Evolutionary conservation across 2,888 invertebrate species (phyloP), one percentile per base, ranked within the genome.

Genomic region (Mamestra brassicae): DNA sequence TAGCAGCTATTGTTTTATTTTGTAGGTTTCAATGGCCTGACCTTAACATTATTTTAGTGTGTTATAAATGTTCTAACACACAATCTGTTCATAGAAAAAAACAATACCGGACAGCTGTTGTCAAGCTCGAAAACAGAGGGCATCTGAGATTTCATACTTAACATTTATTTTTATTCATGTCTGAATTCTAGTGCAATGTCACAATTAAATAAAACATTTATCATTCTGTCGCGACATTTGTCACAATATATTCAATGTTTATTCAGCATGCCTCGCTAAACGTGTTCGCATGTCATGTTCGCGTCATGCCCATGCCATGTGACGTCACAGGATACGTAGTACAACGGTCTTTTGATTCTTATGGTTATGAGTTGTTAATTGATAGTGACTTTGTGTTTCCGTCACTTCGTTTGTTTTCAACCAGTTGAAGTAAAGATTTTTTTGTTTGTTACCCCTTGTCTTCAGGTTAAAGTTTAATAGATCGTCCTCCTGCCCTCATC

Each of bases 321-420:
- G 69, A 81, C 78, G 80, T 81, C 82, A 73, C 78, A 67, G 69
- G 58, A 82, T 55, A 55, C 69, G n/a, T 76, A 66, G 47, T 42
- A 74, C 64, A 74, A 55, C 34, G 57, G 36, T 65, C 42, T 58
- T n/a, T n/a, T 66, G 42, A 67, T 71, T 50, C 10, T 57, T 17
- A 55, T 45, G 17, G 61, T 50, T 54, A 47, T 60, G 55, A 36
- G 6, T 34, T 71, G 38, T 26, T 47, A 60, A 34, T 3, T 34
- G n/a, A 52, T 52, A 70, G 11, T 76, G 17, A 45, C 4, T 36
- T 57, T 1, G 17, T 11, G 4, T 15, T n/a, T n/a, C n/a, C 38
- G 10, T n/a, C 52, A 47, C 1, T 47, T 47, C 13, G 13, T 47
- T 47, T 15, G 47, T 47, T 13, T 47, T 45, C 10, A 26, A 26